These are phyloP conservation scores for Drosophila anomalipes DNA, from an alignment of 2,888 invertebrate genomes.

Conservation along the genomic window DNA sequence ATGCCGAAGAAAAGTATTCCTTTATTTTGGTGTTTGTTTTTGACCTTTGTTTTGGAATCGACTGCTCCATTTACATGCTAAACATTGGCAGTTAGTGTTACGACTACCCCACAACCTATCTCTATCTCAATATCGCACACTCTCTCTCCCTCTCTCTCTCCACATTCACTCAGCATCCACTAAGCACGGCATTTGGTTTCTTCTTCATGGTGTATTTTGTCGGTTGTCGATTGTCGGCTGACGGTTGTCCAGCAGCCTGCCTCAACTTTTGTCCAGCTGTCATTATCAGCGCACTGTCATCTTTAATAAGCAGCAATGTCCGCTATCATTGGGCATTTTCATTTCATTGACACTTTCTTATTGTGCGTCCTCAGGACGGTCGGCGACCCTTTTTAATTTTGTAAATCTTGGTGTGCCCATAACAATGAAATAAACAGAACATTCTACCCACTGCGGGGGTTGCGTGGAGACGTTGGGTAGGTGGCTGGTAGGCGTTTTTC, in stretches of 20 bases:
- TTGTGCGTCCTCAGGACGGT: conserved; percentile 55
- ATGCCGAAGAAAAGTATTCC: neutral
- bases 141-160: conserved; percentile 5
- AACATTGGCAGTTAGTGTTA: conserved; percentile 54
- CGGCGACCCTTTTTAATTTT: conserved; percentile 82
- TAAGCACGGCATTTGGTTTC: conserved; percentile 39
- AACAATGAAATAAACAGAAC: conserved; percentile 72
- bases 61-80: conserved; percentile 77
- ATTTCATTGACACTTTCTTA: conserved; percentile 79
- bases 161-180: conserved; percentile 23
- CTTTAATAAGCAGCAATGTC: conserved; percentile 79
- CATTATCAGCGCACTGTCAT: conserved; percentile 75
- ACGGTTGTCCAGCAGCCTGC: conserved; percentile 15
- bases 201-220: conserved; percentile 27
- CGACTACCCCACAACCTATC: conserved; percentile 1
- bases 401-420: conserved; percentile 69
- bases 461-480: neutral
- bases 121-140: neutral
- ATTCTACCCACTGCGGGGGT: conserved; percentile 18
- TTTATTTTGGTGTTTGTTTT: conserved; percentile 39
- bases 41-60: conserved; percentile 66
- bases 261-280: conserved; percentile 38
- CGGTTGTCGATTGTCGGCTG: neutral
- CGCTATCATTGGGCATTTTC: conserved; percentile 72
- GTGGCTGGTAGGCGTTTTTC: conserved; percentile 17